Percentiles rank a stretch among this genome's conserved stretches.
phyloP scores from a whole-genome alignment of 2,113 vertebrate genomes.

The Phycodurus eques region DNA sequence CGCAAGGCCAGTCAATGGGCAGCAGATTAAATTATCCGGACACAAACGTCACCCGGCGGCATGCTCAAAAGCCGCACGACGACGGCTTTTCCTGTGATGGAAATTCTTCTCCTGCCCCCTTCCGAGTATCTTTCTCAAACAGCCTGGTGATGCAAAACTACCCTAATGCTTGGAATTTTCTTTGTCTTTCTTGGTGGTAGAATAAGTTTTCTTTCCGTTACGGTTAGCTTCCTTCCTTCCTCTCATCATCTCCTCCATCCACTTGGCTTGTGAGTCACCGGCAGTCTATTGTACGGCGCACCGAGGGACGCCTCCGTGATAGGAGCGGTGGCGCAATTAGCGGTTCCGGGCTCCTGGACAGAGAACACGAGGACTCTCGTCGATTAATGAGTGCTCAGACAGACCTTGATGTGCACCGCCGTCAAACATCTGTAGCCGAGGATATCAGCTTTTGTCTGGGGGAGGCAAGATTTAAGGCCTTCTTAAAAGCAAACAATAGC shows the following conservation, averaged over 20 bases:
- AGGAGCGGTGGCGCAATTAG: conserved; percentile 77
- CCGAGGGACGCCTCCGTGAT: conserved; percentile 66
- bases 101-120: conserved; percentile 25
- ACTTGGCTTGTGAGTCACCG: conserved; percentile 17
- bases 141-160: too few relatives aligned
- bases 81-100: conserved; percentile 40
- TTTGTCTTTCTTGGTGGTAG: conserved; percentile 9
- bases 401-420: conserved; percentile 27
- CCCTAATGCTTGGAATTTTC: background rate
- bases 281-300: conserved; percentile 47
- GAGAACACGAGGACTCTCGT: conserved; percentile 57
- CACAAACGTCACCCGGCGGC: conserved; percentile 52
- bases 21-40: conserved; percentile 76
- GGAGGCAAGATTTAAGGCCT: background rate
- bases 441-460: background rate
- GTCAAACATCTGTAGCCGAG: background rate
- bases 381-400: conserved; percentile 74
- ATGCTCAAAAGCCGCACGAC: conserved; percentile 51
- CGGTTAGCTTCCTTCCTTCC: background rate
- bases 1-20: conserved; percentile 71
- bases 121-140: background rate
- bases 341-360: conserved; percentile 67
- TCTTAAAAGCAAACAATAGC: background rate
- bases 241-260: conserved; percentile 9
- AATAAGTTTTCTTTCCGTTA: background rate